Conservation (phyloP, 1,140 invertebrate genomes). For the Maniola jurtina region DNA sequence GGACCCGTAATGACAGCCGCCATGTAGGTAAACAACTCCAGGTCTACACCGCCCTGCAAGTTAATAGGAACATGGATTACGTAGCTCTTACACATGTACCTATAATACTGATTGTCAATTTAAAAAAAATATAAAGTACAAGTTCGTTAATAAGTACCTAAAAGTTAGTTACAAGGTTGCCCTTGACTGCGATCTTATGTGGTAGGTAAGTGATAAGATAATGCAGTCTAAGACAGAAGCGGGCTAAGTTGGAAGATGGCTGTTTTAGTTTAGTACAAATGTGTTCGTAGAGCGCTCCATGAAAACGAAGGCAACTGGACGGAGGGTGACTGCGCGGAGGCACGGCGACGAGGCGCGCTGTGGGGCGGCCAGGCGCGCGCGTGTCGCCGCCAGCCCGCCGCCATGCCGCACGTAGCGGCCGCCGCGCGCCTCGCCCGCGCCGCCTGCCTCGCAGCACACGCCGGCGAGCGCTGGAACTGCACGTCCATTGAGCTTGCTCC, state of each 20-base stretch:
- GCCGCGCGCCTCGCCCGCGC: slow-evolving; percentile 84
- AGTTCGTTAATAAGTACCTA: too few species aligned
- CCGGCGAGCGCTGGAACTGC: slow-evolving; percentile 91
- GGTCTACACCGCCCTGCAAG: too few species aligned
- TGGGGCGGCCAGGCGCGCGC: slow-evolving; percentile 82
- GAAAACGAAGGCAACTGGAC: slow-evolving; percentile 70
- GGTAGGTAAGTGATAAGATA: too few species aligned
- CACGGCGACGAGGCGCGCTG: slow-evolving; percentile 79
- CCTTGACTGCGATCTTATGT: too few species aligned
- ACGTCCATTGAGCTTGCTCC: slow-evolving; percentile 87
- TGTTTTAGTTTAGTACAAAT: too few species aligned
- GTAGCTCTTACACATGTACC: not conserved
- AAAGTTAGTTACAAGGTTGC: too few species aligned
- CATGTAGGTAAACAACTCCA: too few species aligned
- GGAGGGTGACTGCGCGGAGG: slow-evolving; percentile 73
- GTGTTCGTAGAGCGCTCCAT: slow-evolving; percentile 53
- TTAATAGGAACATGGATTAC: slow-evolving; percentile 2
- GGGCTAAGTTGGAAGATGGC: too few species aligned
- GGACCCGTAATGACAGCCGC: too few species aligned
- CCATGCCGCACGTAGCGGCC: slow-evolving; percentile 87
- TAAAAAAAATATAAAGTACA: too few species aligned
- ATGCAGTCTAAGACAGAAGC: too few species aligned
- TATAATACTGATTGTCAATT: too few species aligned
- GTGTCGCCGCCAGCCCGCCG: slow-evolving; percentile 82
- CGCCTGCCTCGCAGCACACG: slow-evolving; percentile 86